Base-by-base conservation (phyloP, 1,140 invertebrate genomes). In the Rhizoglyphus robini region DNA sequence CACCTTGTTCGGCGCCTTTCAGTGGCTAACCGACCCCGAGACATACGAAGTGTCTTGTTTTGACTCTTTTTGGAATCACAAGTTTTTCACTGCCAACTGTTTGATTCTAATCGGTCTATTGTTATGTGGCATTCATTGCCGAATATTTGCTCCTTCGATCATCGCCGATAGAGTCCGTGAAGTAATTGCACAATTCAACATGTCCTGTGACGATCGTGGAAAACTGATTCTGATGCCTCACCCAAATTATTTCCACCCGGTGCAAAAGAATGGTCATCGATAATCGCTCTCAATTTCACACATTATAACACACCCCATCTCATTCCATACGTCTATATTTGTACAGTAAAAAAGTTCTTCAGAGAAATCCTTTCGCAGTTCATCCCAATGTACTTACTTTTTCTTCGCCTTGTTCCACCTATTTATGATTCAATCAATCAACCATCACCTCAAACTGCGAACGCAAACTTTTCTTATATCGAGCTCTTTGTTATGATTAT, bases 171-270 rank as follows among this genome's bases (percentile, higher is more conserved):
- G 94, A 68, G 90, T 90, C 30, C 80, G 92, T 48, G 83, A 81
- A 46, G 92, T 96, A 0, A 81, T 98, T 30, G 84, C 84, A 36
- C 92, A 96, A 76, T 98, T 96, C 75, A 96, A 95, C 75, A 95
- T 96, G 90, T 95, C 89, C 51, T 97, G 91, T 79, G 93, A 96
- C 77, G 92, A 97, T 73, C 92, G 89, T 63, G 90, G 91, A 67
- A 90, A 91, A 76, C 77, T 92, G 18, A 91, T 93, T 69, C 75
- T 92, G 0, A 89, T 89, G 75, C 88, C 88, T 4, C 75, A 86
- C 58, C 86, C 86, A 61, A 41, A 41, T 18, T 41, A 41, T 41
- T 18, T 11, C 18, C 36, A 41, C 18, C 36, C 18, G 8, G 18
- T 11, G 8, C 36, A 41, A 18, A 41, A 41, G 8, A 41, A 41